Conservation (phyloP, 2,888 invertebrate genomes). For the Amiota minor region DNA sequence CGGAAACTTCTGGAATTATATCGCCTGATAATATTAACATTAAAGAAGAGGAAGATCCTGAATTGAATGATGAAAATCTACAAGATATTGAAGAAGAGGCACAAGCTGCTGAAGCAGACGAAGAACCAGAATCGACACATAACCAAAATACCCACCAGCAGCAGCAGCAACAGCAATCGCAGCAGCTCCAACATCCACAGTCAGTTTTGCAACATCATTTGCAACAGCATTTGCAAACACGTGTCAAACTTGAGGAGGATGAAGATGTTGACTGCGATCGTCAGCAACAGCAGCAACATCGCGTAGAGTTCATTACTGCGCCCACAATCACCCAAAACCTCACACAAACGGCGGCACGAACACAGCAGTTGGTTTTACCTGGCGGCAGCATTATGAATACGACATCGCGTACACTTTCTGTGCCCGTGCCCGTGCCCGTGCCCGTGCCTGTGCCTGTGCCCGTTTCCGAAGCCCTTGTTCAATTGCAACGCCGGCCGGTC, state of each 20-base stretch:
- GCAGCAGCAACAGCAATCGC: slow-evolving; percentile 34
- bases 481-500: slow-evolving; percentile 69
- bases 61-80: slow-evolving; percentile 68
- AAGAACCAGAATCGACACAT: slow-evolving; percentile 55
- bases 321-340: slow-evolving; percentile 42
- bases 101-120: slow-evolving; percentile 67
- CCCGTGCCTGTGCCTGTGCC: slow-evolving; percentile 55
- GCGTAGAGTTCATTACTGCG: slow-evolving; percentile 56
- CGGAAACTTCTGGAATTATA: slow-evolving; percentile 34
- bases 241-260: slow-evolving; percentile 62
- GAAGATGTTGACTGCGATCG: slow-evolving; percentile 45
- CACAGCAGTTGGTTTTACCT: slow-evolving; percentile 64
- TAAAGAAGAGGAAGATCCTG: slow-evolving; percentile 69
- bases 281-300: slow-evolving; percentile 43
- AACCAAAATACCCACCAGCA: slow-evolving; percentile 40
- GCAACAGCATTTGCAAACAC: slow-evolving; percentile 46
- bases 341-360: slow-evolving; percentile 26
- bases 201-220: slow-evolving; percentile 34
- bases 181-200: slow-evolving; percentile 33
- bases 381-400: slow-evolving; percentile 65
- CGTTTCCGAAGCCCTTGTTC: slow-evolving; percentile 63
- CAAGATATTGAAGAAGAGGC: slow-evolving; percentile 71
- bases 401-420: slow-evolving; percentile 55
- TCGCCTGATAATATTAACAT: slow-evolving; percentile 40
- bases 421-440: slow-evolving; percentile 51